Base-by-base conservation (phyloP, 2,797 vertebrate genomes). In the Uromys caudimaculatus region DNA sequence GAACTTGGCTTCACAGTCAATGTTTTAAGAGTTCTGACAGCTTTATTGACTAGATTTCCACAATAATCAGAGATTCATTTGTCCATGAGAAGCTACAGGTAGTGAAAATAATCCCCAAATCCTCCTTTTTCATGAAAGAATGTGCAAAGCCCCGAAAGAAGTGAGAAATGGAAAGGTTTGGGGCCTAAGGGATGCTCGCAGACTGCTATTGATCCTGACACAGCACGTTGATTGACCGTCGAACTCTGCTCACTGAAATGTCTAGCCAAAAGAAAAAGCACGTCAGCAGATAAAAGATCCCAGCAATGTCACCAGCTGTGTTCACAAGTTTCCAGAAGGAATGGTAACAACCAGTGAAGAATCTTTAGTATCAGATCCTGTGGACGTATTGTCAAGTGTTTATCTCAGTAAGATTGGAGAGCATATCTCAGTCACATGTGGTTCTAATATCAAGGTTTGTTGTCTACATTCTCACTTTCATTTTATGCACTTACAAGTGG, bases 1-100 rank as follows among this genome's bases (percentile, higher is more conserved):
- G 83, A 92, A 92, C 82, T 86, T 76, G 86, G 56, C 84, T 88
- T 76, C 54, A 21, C 64, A 71, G 64, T 91, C 76, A 35, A 92
- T 97, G 87, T 88, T 93, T 96, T 93, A 88, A 76, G 69, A 93
- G 79, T 93, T 95, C 88, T 94, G 92, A 95, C 90, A 93, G 90
- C 44, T 93, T 96, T 97, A 96, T 96, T 95, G 97, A 97, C 93
- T 93, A 85, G 87, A 77, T 90, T 90, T 95, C 97, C 79, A 83
- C 81, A 73, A 75, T 86, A 95, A 95, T 82, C 83, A 58, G 77
- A 92, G 52, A 97, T 97, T 95, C 96, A 95, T 95, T 96, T 96
- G 96, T 96, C 94, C 90, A 81, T 0, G 6, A 92, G 96, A 97
- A 96, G 69, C 84, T 95, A 92, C 47, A 78, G 84, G 91, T 78